Evolutionary conservation across 2,797 vertebrate species (phyloP), one percentile per base, ranked within the genome.

Genomic region (Tinamus major): DNA sequence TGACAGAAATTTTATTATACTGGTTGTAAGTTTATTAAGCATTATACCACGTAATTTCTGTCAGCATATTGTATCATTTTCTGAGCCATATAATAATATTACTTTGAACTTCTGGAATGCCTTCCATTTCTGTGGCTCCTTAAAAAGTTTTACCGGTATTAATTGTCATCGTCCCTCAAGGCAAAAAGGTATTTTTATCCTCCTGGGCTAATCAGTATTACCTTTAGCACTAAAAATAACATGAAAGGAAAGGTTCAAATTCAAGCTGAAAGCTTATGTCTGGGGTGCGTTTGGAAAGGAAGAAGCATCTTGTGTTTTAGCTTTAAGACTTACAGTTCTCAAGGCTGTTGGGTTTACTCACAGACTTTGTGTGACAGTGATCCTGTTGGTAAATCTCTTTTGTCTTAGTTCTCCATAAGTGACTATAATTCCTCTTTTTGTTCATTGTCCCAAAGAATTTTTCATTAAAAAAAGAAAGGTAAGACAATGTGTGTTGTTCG

Each of bases 51-150:
- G 13, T 85, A 85, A 92, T 92, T 96, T 92, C 85, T 93, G 85
- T 95, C 93, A 96, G 95, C 82, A 95, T 95, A 96, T 94, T 96
- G 89, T 94, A 87, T 83, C 92, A 93, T 96, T 95, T 93, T 95
- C 87, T 95, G 84, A 95, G 91, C 90, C 88, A 93, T 97, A 96
- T 96, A 96, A 95, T 95, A 94, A 95, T 94, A 96, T 85, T 93
- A 49, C 95, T 94, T 95, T 93, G 88, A 95, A 94, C 88, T 92
- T 96, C 85, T 88, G 67, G 19, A 86, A 53, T 79, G 46, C 31
- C 79, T 94, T 96, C 79, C 41, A 89, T 91, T 87, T 95, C 64
- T 84, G 74, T 71, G 81, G 44, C 82, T 92, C 92, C 72, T 75
- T 93, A 93, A 91, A 96, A 95, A 74, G 79, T 85, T 93, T 86